Base-by-base conservation (phyloP, 2,888 invertebrate genomes). In the Sepioteuthis lessoniana region DNA sequence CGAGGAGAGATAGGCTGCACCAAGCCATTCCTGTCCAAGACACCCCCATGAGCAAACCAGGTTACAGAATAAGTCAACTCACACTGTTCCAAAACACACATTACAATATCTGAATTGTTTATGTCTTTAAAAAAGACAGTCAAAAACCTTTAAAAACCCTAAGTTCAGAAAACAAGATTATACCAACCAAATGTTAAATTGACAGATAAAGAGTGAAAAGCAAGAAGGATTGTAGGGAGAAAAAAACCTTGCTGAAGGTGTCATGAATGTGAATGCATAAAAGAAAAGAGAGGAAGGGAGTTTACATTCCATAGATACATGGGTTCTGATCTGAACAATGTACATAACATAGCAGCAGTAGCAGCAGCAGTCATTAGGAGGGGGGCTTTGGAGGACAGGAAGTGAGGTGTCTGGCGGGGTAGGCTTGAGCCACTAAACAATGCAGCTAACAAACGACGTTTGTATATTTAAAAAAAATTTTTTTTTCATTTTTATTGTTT, bases 361-460 rank as follows among this genome's bases (percentile, higher is more conserved):
- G 76, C 35, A 76, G 76, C 13, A 76, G 76, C 28, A 76, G 76
- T 13, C 31, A 76, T 28, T 28, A 76, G 76, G 16, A 76, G 76
- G 50, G 76, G 76, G 76, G 19, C 76, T 76, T 25, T 25, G n/a
- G 16, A 31, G n/a, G 13, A 76, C 76, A 76, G 76, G 35, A 76
- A 35, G 76, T 76, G 76, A 76, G 76, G 76, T 76, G 76, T 76
- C n/a, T 76, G n/a, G n/a, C 31, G n/a, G 31, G 76, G n/a, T 76
- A 76, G 76, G 76, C 76, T 76, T n/a, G 76, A 76, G 76, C 76
- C 76, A 76, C 76, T 76, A 76, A 76, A 76, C 76, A 76, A 76
- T 76, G 76, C 76, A 35, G 76, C 76, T 76, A 76, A 76, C 76
- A 76, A 76, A 76, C 16, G 76, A 76, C 10, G 76, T 16, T 76